Percentiles rank a stretch among this genome's conserved stretches.
phyloP scores from a whole-genome alignment of 2,797 vertebrate genomes.

The Hyperoplus immaculatus region DNA sequence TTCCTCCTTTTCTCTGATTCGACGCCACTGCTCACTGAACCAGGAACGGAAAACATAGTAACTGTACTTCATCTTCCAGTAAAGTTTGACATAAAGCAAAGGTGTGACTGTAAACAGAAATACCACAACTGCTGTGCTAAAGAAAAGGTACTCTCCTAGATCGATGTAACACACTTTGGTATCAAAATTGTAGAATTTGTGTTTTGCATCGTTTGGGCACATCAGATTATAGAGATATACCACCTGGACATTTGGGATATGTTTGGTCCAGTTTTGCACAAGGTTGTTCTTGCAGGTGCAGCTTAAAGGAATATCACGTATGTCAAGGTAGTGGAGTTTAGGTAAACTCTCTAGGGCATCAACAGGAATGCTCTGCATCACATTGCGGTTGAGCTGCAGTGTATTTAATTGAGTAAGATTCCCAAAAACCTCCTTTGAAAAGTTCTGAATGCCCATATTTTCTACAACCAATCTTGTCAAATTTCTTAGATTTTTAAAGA shows the following conservation, averaged over 20 bases:
- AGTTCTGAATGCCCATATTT: slow-evolving; percentile 87
- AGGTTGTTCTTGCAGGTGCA: slow-evolving; percentile 87
- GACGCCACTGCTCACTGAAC: slow-evolving; percentile 87
- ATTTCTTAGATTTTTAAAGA: slow-evolving; percentile 88
- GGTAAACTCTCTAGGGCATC: slow-evolving; percentile 77
- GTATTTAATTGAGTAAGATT: slow-evolving; percentile 83
- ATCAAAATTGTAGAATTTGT: slow-evolving; percentile 86
- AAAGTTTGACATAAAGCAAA: slow-evolving; percentile 85
- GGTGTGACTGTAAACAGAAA: slow-evolving; percentile 82
- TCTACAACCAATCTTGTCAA: slow-evolving; percentile 82
- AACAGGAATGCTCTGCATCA: slow-evolving; percentile 80
- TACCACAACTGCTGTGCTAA: slow-evolving; percentile 75
- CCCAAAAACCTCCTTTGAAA: slow-evolving; percentile 87
- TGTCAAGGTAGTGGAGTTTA: slow-evolving; percentile 86
- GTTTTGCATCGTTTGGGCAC: slow-evolving; percentile 71
- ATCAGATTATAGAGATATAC: slow-evolving; percentile 80
- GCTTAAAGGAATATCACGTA: slow-evolving; percentile 86
- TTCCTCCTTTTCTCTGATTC: slow-evolving; percentile 82
- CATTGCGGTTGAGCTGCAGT: slow-evolving; percentile 87
- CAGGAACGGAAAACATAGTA: slow-evolving; percentile 88
- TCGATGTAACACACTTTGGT: slow-evolving; percentile 86
- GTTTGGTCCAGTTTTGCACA: slow-evolving; percentile 86
- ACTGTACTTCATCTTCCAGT: slow-evolving; percentile 88
- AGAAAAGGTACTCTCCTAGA: slow-evolving; percentile 82
- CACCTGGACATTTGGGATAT: slow-evolving; percentile 80